Evolutionary conservation across 2,113 vertebrate genomes (phyloP).

Genomic region (Rhipidura dahli): DNA sequence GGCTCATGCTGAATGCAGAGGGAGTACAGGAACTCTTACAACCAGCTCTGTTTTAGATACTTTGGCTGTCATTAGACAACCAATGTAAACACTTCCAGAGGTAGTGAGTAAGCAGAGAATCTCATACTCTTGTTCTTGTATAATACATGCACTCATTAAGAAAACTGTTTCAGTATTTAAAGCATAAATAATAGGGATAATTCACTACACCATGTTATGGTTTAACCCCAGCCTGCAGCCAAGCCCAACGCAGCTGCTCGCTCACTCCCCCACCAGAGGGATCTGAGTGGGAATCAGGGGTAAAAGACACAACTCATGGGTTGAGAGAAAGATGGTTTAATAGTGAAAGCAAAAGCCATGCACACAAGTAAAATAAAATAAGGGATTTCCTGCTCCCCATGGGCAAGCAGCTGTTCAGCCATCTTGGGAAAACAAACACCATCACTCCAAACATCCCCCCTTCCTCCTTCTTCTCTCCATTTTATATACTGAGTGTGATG

Average conservation of each 20-base stretch:
- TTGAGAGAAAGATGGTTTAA: not conserved
- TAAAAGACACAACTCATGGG: not conserved
- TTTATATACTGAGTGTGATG: not conserved
- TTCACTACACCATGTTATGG: not conserved
- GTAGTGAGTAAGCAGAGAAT: not conserved
- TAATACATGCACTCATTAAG: not conserved
- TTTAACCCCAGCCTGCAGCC: not conserved
- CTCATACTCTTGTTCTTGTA: not conserved
- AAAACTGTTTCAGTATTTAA: not conserved
- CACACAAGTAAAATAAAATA: not conserved
- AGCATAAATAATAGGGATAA: not conserved
- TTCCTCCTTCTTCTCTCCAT: not conserved
- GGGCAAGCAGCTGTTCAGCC: not conserved
- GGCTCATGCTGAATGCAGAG: not conserved
- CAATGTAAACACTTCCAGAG: not conserved
- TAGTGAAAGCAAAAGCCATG: not conserved
- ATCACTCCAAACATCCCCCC: not conserved
- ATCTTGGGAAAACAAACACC: not conserved
- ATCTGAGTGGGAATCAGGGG: not conserved
- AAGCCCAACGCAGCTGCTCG: rapidly evolving
- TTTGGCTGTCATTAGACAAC: not conserved
- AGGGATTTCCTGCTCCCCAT: not conserved
- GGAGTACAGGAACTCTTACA: not conserved
- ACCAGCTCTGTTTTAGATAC: not conserved
- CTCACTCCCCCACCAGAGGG: not conserved